Base-by-base conservation (phyloP, 2,888 invertebrate species). In the Ectemnius continuus region DNA sequence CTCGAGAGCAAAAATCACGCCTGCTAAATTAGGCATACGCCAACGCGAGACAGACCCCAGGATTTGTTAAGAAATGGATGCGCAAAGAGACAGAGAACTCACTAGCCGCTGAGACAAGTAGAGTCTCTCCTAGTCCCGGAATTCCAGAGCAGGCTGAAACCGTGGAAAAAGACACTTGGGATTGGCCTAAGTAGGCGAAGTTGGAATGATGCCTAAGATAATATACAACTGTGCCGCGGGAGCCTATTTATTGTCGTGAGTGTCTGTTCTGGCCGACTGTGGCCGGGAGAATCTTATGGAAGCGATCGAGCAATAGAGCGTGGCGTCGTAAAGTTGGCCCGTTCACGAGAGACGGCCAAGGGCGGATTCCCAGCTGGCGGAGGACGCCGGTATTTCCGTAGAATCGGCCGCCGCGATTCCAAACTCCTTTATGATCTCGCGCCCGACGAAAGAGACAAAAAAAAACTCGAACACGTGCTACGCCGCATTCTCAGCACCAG, bases 11-110 rank as follows among this genome's bases (percentile, higher is more conserved):
- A 78, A 84, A 85, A 86, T 86, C 86, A 82, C 81, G 76, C 76
- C 77, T 80, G 84, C 80, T 84, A 85, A 87, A 86, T 87, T 86
- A 85, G 86, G 79, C 84, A 79, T 84, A 84, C 81, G 75, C 77
- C 80, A 64, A 61, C 67, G 75, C 70, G 66, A 69, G 71, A 72
- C 77, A 76, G 77, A 82, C 82, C 84, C 82, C 78, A 79, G 78
- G 86, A 86, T 87, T 87, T 85, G 76, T 87, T 87, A 86, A 79
- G 78, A 56, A 8, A 36, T 36, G 36, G 8, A 61, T 57, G 46
- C 26, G 71, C 46, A 61, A 52, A 2, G 23, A 23, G n/a, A 26
- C 4, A 16, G 56, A 68, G 69, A 1, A n/a, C 48, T 48, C 16
- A n/a, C 48, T 48, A 48, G 28, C 28, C 8, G 28, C 48, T 14